A percentile compares a stretch with the other conserved stretches of the same genome.
Conservation (phyloP, 2,113 vertebrate genomes). For the Takifugu flavidus region DNA sequence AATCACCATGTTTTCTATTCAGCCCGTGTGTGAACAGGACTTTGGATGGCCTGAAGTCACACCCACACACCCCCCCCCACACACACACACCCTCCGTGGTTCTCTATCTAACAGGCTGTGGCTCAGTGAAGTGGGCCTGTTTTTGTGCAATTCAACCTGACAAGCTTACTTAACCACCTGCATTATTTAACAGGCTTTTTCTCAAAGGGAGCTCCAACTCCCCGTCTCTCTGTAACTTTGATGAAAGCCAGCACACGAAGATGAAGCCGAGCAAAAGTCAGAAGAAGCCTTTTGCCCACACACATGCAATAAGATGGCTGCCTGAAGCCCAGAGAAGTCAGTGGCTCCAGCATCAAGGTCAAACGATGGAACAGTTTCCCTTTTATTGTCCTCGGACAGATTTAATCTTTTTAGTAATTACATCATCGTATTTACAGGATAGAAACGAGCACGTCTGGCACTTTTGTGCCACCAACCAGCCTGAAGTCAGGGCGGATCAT, state of each 20-base stretch:
- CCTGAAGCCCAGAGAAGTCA: background rate
- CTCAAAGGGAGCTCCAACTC: conserved; percentile 39
- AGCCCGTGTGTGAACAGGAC: conserved; percentile 27
- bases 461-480: too few species aligned
- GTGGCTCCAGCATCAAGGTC: conserved; percentile 26
- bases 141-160: conserved; percentile 56
- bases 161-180: conserved; percentile 68
- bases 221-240: conserved; percentile 28
- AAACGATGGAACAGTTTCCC: conserved; percentile 5
- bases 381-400: background rate
- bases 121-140: conserved; percentile 46
- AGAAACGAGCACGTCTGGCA: too few species aligned
- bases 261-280: conserved; percentile 5
- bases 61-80: too few species aligned
- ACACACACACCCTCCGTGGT: background rate
- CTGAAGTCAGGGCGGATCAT: too few species aligned
- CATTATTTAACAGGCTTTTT: conserved; percentile 66
- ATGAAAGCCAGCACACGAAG: conserved; percentile 22
- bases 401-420: too few species aligned
- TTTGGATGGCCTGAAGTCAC: conserved; percentile 47
- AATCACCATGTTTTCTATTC: conserved; percentile 40
- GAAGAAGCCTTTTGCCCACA: background rate
- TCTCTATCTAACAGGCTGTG: conserved; percentile 33
- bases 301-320: conserved; percentile 5
- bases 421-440: too few species aligned